Conservation (phyloP, 2,888 invertebrate genomes). For the Deladenus siricidicola region DNA sequence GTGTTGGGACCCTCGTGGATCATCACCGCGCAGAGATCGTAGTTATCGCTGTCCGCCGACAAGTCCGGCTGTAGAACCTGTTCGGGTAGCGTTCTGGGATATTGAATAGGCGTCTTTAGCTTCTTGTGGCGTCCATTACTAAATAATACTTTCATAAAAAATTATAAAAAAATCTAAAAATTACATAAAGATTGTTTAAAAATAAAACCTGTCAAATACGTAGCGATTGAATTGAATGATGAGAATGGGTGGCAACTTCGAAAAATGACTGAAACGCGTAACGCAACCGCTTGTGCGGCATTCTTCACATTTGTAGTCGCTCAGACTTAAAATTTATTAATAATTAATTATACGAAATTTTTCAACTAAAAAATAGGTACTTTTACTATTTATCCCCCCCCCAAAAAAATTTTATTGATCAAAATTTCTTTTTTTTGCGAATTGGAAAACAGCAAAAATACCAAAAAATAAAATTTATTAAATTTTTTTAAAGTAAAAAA, state of each 20-base stretch:
- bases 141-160: slow-evolving; percentile 5
- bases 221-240: slow-evolving; percentile 46
- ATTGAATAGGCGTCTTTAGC: slow-evolving; percentile 38
- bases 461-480: background rate
- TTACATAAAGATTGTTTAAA: background rate
- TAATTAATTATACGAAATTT: no score
- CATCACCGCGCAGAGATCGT: slow-evolving; percentile 63
- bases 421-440: background rate
- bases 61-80: slow-evolving; percentile 4
- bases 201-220: slow-evolving; percentile 30
- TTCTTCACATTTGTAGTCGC: slow-evolving; percentile 38
- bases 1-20: slow-evolving; percentile 65
- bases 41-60: slow-evolving; percentile 45
- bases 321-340: slow-evolving; percentile 26
- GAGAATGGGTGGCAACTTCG: slow-evolving; percentile 39
- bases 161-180: background rate
- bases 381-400: no score
- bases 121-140: slow-evolving; percentile 42
- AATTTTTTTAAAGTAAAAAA: no score
- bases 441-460: no score
- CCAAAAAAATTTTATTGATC: no score
- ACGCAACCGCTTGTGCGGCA: slow-evolving; percentile 34
- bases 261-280: slow-evolving; percentile 20
- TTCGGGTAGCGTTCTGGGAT: slow-evolving; percentile 20
- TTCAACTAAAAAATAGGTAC: no score